phyloP scores from a whole-genome alignment of 2,797 vertebrate species.

The Spatula clypeata region DNA sequence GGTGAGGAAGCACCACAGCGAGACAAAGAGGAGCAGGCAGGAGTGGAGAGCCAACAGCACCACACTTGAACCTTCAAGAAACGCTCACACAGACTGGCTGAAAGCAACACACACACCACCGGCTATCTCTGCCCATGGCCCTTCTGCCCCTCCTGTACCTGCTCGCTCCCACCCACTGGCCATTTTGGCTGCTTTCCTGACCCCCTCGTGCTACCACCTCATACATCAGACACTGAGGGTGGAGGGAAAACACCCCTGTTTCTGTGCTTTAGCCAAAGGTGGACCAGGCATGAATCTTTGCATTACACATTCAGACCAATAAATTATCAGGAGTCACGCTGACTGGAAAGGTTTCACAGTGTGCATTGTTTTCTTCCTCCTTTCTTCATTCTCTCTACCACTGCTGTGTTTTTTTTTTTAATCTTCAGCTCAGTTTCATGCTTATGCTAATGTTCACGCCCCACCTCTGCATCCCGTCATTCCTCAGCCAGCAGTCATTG shows the following conservation, averaged over 20 bases:
- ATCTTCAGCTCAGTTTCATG: neutral
- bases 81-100: accelerated
- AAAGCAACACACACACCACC: accelerated
- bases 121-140: accelerated
- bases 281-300: neutral
- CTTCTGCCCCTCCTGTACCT: neutral
- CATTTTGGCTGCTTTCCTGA: neutral
- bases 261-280: neutral
- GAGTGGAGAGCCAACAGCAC: neutral
- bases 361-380: slow-evolving; percentile 20
- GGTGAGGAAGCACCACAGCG: accelerated
- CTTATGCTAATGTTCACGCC: neutral
- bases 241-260: neutral
- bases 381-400: neutral
- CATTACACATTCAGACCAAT: neutral
- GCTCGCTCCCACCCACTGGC: neutral
- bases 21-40: neutral
- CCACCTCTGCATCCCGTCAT: slow-evolving; percentile 32
- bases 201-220: neutral
- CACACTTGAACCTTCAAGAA: accelerated
- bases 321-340: neutral
- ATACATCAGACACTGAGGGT: accelerated
- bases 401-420: neutral
- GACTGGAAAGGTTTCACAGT: neutral
- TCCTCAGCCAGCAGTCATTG: slow-evolving; percentile 19